Evolutionary conservation across 2,797 vertebrate genomes (phyloP).

Genomic region (Chaetophractus vellerosus): DNA sequence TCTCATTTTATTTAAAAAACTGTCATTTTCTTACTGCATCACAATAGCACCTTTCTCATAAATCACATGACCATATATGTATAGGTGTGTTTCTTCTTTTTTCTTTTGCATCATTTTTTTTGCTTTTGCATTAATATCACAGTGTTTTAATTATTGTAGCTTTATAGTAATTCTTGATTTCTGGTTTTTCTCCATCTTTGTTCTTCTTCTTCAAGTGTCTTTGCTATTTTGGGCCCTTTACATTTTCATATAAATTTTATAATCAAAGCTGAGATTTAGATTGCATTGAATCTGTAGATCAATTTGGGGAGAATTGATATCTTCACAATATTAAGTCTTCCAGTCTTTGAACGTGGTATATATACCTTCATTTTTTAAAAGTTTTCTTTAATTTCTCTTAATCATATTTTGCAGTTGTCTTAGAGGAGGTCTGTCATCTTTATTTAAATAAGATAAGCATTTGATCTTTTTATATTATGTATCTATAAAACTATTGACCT

Average conservation of each 20-base stretch:
- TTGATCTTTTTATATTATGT: neutral
- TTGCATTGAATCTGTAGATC: neutral
- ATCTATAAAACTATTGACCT: neutral
- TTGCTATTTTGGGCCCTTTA: neutral
- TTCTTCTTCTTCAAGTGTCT: neutral
- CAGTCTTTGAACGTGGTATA: neutral
- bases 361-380: neutral
- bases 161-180: neutral
- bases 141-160: neutral
- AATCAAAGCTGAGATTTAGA: neutral
- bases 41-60: neutral
- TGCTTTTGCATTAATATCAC: neutral
- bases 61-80: neutral
- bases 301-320: neutral
- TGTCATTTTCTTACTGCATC: neutral
- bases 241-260: neutral
- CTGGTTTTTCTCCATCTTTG: neutral
- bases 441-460: neutral
- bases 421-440: neutral
- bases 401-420: neutral
- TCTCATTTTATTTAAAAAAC: neutral
- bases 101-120: neutral
- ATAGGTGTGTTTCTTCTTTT: neutral
- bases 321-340: neutral
- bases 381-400: neutral